Base-by-base conservation (phyloP, 2,888 invertebrate genomes). In the Tetheella fluctuosa region DNA sequence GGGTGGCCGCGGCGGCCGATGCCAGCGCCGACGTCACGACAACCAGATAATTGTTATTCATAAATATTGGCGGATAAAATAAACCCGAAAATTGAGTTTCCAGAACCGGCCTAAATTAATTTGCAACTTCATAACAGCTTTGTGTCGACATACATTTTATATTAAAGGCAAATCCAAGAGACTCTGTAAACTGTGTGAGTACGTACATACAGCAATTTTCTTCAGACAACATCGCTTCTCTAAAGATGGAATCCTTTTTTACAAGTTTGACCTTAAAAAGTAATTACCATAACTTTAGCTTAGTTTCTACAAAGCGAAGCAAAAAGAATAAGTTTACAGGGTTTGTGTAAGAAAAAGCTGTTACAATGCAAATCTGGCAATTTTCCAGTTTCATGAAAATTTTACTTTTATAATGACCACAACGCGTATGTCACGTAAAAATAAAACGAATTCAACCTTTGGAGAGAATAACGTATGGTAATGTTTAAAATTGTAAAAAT, bases 51-150 rank as follows among this genome's bases (percentile, higher is more conserved):
- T 91, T 91, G 91, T 89, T 90, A 90, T 89, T 89, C 89, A 82
- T 89, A 90, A 92, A 91, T 90, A 91, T 91, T 91, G 89, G 85
- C 83, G 88, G 85, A 89, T 89, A 87, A 90, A 91, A 91, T 90
- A 88, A 87, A 90, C 86, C 55, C 80, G 86, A 84, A 91, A 91
- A 91, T 91, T 91, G 90, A 90, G 91, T 92, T 92, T 83, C 83
- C 86, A 81, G 86, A 88, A 89, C 84, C 85, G 80, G 84, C 80
- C 88, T 88, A 90, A 91, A 91, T 92, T 91, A 92, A 92, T 91
- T 92, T 91, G 88, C 83, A 90, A 91, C 87, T 91, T 89, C 85
- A 88, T 88, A 91, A 88, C 89, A 83, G 86, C 81, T 81, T 84
- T 80, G 88, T 82, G 86, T 83, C 80, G 83, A 80, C 81, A 83